Evolutionary conservation across 2,888 invertebrate genomes (phyloP).

Genomic region (Lapara coniferarum): DNA sequence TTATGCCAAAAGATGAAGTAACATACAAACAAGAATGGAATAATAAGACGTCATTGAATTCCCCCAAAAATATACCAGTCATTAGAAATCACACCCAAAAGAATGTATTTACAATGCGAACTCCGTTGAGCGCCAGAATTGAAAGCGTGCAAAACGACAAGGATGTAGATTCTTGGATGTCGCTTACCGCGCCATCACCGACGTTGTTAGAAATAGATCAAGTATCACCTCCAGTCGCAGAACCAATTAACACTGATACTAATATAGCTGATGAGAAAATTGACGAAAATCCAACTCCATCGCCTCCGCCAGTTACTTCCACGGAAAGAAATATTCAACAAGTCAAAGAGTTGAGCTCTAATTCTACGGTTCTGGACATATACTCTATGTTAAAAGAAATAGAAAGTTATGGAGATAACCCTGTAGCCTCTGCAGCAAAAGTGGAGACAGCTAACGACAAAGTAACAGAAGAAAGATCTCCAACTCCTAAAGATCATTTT

Average conservation of each 20-base stretch:
- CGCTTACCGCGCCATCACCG: conserved; percentile 70
- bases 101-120: conserved; percentile 53
- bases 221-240: conserved; percentile 36
- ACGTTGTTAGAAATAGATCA: conserved; percentile 55
- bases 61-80: conserved; percentile 47
- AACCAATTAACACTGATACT: conserved; percentile 33
- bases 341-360: conserved; percentile 58
- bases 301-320: conserved; percentile 31
- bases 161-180: conserved; percentile 81
- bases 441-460: conserved; percentile 46
- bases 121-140: conserved; percentile 71
- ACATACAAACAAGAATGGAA: conserved; percentile 65
- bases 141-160: conserved; percentile 73
- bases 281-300: conserved; percentile 32
- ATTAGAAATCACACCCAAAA: conserved; percentile 63
- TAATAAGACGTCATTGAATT: conserved; percentile 54
- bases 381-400: conserved; percentile 81
- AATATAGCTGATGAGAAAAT: conserved; percentile 35
- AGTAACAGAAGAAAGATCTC: conserved; percentile 50
- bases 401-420: conserved; percentile 74
- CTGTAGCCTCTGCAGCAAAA: conserved; percentile 53
- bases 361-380: conserved; percentile 76
- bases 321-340: conserved; percentile 45
- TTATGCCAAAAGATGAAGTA: conserved; percentile 49
- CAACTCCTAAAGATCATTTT: conserved; percentile 72